Evolutionary conservation across 2,888 invertebrate genomes (phyloP), one percentile per base, ranked within the genome.

Genomic region (Harpalus rufipes): DNA sequence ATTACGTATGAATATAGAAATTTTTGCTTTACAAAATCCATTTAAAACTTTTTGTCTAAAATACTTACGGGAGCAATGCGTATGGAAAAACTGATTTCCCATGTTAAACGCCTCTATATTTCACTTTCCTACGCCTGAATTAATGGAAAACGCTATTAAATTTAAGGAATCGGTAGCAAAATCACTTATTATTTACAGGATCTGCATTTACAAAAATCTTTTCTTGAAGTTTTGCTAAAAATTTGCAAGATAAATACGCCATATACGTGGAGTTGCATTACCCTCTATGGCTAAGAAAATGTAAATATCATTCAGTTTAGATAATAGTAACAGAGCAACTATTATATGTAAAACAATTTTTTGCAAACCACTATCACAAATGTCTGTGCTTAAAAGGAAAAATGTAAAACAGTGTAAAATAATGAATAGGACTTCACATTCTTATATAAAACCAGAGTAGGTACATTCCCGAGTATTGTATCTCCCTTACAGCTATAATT

Each of bases 331-430:
- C 14, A 56, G 18, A 18, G 51, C 74, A 63, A 18, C 44, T 56
- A 74, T 74, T 74, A 74, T 74, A 74, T 74, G 74, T 74, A 74
- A 74, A 74, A 41, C 21, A 18, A 14, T 44, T 74, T 74, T 56
- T 74, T 74, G 32, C 32, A 51, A 12, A 12, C 10, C 12, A 12
- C 10, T 65, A 21, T 65, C 32, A 32, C 65, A 65, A 65, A 32
- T 65, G 21, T 65, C 63, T 18, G 65, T 65, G n/a, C 44, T 8
- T 51, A 51, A 51, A 51, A 51, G 44, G 44, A 51, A 51, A 51
- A 51, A 51, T 51, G 44, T 51, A 51, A 51, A 51, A 51, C 44
- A 51, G 44, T 51, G 44, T 51, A 51, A 51, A 51, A 51, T 51
- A 51, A 51, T 51, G 44, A 51, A 51, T 51, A 51, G 44, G 12